These are phyloP conservation scores for Euschistus heros DNA, from an alignment of 1,140 invertebrate genomes.

Conservation along the genomic window DNA sequence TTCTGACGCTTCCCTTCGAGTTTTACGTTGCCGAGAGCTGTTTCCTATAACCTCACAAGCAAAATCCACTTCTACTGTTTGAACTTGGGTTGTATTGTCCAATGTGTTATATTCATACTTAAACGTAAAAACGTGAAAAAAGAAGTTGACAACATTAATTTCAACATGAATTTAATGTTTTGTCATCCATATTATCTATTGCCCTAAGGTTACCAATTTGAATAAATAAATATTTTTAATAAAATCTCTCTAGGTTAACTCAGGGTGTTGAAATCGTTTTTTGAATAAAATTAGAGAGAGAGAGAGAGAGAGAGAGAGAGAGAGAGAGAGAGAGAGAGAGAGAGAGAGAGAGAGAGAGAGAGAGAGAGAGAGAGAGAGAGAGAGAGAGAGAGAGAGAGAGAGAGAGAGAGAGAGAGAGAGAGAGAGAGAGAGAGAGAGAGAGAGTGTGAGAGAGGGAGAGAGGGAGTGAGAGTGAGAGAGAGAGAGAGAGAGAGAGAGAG, in stretches of 20 bases:
- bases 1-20: too few relatives aligned
- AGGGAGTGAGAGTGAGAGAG: not conserved
- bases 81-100: too few relatives aligned
- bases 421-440: not conserved
- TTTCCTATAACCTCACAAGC: too few relatives aligned
- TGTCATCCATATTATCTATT: too few relatives aligned
- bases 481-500: not conserved
- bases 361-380: not conserved
- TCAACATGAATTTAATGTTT: too few relatives aligned
- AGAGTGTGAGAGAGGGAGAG: not conserved
- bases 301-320: not conserved
- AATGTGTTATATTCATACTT: too few relatives aligned
- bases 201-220: too few relatives aligned
- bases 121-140: too few relatives aligned
- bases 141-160: too few relatives aligned
- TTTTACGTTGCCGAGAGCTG: too few relatives aligned
- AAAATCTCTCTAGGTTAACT: too few relatives aligned
- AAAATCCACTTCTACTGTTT: too few relatives aligned
- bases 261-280: not conserved
- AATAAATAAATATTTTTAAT: not conserved
- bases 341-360: not conserved
- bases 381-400: not conserved
- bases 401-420: not conserved
- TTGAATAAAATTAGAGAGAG: not conserved
- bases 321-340: slow-evolving; percentile 6